phyloP scores from a whole-genome alignment of 2,888 invertebrate species.

The Molanna angustata region DNA sequence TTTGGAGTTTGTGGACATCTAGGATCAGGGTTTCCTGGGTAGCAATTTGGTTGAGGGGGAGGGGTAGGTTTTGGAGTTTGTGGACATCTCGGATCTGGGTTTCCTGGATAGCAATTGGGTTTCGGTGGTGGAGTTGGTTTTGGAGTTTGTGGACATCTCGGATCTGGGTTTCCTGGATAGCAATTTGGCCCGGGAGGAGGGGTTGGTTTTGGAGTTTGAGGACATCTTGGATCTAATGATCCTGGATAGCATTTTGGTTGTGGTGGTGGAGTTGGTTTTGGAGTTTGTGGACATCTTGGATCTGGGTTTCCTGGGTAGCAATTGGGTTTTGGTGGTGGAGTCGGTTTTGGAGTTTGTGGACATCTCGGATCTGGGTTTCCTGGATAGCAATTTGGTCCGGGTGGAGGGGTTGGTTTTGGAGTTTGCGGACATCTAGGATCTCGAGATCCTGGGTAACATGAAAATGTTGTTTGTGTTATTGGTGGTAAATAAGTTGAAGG shows the following conservation, averaged over 20 bases:
- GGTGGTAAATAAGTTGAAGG: conserved; percentile 50
- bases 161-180: conserved; percentile 39
- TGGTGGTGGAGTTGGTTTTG: conserved; percentile 30
- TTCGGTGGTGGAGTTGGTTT: conserved; percentile 26
- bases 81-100: conserved; percentile 37
- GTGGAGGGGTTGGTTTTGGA: conserved; percentile 34
- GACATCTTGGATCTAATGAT: conserved; percentile 38
- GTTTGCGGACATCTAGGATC: conserved; percentile 41
- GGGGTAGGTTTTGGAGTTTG: conserved; percentile 10
- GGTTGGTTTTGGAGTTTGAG: conserved; percentile 32
- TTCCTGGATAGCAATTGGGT: conserved; percentile 36
- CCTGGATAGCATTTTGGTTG: conserved; percentile 37
- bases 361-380: conserved; percentile 40
- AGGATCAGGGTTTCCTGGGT: conserved; percentile 34
- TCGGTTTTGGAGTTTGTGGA: conserved; percentile 35
- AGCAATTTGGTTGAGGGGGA: conserved; percentile 27
- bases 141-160: conserved; percentile 38
- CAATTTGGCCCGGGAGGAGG: conserved; percentile 32
- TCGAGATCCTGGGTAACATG: conserved; percentile 39
- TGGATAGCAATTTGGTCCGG: conserved; percentile 18
- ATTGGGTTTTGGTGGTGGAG: conserved; percentile 7
- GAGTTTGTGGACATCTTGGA: conserved; percentile 36
- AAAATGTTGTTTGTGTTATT: conserved; percentile 22
- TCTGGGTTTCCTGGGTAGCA: conserved; percentile 42
- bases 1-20: conserved; percentile 36